Conservation (phyloP, 1,140 invertebrate genomes). For the Nephotettix cincticeps region DNA sequence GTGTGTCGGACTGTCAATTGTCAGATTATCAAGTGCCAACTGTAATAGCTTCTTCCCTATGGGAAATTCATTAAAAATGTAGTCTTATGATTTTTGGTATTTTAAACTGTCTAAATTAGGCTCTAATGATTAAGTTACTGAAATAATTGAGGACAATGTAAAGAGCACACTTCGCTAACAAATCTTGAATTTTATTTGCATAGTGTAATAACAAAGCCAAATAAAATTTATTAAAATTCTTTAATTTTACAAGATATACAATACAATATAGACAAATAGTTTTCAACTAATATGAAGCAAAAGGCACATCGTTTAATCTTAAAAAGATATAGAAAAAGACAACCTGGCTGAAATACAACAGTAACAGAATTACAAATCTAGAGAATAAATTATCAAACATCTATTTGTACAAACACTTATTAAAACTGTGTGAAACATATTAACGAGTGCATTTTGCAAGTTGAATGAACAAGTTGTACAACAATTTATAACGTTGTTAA, state of each 20-base stretch:
- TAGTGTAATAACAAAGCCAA: not conserved
- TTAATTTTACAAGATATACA: constrained; percentile 5
- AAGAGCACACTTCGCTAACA: too few relatives aligned
- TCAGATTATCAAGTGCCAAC: too few relatives aligned
- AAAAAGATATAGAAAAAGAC: not conserved
- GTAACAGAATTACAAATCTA: constrained; percentile 3
- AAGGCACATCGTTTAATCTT: not conserved
- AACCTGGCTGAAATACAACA: not conserved
- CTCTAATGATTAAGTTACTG: too few relatives aligned
- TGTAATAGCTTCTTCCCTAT: too few relatives aligned
- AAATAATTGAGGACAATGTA: too few relatives aligned
- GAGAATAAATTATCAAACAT: not conserved
- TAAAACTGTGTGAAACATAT: not conserved
- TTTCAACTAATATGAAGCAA: constrained; percentile 4
- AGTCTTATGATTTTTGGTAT: too few relatives aligned
- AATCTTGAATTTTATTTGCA: too few relatives aligned
- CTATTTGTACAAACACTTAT: constrained; percentile 11
- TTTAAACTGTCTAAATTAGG: too few relatives aligned
- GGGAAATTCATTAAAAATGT: too few relatives aligned
- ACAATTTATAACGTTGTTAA: too few relatives aligned
- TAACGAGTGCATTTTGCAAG: constrained; percentile 1
- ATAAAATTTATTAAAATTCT: constrained; percentile 8
- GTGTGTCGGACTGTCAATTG: too few relatives aligned
- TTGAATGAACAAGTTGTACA: too few relatives aligned
- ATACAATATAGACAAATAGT: constrained; percentile 7